phyloP scores from a whole-genome alignment of 2,888 invertebrate genomes.

The Suillia variegata region DNA sequence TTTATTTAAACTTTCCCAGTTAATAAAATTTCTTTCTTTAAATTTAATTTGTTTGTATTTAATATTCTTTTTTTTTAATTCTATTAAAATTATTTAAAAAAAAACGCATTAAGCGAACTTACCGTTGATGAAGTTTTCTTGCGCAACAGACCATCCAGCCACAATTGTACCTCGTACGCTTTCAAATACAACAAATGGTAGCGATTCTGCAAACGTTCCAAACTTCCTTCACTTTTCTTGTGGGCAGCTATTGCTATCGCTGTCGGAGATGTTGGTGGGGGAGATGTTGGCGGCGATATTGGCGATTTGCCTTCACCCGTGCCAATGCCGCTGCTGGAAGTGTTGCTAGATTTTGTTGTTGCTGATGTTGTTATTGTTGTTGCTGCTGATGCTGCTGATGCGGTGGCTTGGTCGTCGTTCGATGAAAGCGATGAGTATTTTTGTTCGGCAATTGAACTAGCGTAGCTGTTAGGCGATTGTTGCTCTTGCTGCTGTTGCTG shows the following conservation, averaged over 20 bases:
- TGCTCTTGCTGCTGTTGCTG: constrained; percentile 37
- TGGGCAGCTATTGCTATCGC: not conserved
- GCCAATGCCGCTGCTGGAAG: constrained; percentile 42
- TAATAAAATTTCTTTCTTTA: no score
- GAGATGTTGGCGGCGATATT: constrained; percentile 14
- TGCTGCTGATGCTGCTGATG: constrained; percentile 44
- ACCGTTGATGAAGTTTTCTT: constrained; percentile 70
- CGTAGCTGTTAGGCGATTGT: constrained; percentile 43
- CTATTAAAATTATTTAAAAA: no score
- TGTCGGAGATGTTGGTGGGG: not conserved
- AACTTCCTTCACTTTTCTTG: constrained; percentile 56
- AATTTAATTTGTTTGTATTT: no score
- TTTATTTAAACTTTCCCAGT: no score
- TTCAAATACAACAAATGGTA: constrained; percentile 90
- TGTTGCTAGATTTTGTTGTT: constrained; percentile 26
- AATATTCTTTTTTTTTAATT: no score
- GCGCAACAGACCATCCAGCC: constrained; percentile 80
- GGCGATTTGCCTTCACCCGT: constrained; percentile 31
- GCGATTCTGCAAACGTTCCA: constrained; percentile 76
- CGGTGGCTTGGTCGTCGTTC: constrained; percentile 40
- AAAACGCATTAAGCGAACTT: no score
- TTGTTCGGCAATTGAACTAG: constrained; percentile 46
- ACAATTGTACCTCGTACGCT: constrained; percentile 91
- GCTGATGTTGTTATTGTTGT: constrained; percentile 41
- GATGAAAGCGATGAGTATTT: constrained; percentile 45